Conservation (phyloP, 2,888 invertebrate genomes). For the Leuctra nigra region DNA sequence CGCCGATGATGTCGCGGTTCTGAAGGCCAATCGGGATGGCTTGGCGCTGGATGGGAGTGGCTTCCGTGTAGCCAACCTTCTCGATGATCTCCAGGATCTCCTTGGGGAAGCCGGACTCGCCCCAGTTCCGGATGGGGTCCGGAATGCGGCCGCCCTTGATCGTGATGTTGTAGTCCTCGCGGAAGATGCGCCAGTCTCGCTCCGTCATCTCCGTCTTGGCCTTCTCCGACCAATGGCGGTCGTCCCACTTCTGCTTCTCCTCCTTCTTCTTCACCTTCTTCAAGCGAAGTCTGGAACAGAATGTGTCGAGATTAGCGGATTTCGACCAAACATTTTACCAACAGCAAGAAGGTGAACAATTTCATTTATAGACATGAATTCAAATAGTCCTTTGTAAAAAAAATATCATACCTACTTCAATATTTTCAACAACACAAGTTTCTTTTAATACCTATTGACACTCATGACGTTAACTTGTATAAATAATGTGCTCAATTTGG, state of each 20-base stretch:
- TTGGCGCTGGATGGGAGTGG: slow-evolving; percentile 98
- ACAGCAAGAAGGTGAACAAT: too few species aligned
- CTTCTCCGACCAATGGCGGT: slow-evolving; percentile 98
- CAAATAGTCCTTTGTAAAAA: too few species aligned
- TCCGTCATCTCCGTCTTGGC: slow-evolving; percentile 93
- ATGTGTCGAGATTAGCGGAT: too few species aligned
- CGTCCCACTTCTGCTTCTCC: slow-evolving; percentile 98
- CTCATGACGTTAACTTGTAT: too few species aligned
- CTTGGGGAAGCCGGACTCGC: slow-evolving; percentile 81
- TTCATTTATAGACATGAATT: too few species aligned
- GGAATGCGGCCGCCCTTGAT: slow-evolving; percentile 97
- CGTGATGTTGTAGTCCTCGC: slow-evolving; percentile 98
- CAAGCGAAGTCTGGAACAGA: slow-evolving; percentile 54
- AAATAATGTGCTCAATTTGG: too few species aligned
- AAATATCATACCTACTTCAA: too few species aligned
- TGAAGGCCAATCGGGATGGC: slow-evolving; percentile 97
- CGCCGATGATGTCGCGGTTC: slow-evolving; percentile 96
- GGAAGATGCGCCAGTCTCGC: slow-evolving; percentile 98
- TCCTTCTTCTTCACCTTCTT: slow-evolving; percentile 92
- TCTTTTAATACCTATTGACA: too few species aligned
- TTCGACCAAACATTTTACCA: too few species aligned
- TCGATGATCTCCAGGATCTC: slow-evolving; percentile 92
- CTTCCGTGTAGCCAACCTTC: slow-evolving; percentile 93
- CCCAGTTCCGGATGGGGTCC: slow-evolving; percentile 92
- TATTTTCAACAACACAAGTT: too few species aligned